Evolutionary conservation across 1,140 invertebrate genomes (phyloP).

Genomic region (Drosophila asahinai): DNA sequence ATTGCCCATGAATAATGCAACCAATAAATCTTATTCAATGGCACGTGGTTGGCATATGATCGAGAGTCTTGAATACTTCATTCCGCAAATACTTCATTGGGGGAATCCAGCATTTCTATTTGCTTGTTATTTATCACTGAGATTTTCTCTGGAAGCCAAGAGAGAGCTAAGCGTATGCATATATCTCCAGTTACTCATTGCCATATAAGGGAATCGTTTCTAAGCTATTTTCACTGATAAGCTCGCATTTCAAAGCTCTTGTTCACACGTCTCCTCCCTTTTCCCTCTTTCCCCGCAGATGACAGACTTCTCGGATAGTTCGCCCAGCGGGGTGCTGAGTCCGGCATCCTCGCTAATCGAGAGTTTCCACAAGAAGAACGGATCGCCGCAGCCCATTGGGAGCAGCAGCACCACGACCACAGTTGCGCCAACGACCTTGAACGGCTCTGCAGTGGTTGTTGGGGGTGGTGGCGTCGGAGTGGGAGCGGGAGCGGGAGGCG

Average conservation of each 20-base stretch:
- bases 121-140: slow-evolving; percentile 4
- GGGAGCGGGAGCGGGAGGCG: slow-evolving; percentile 24
- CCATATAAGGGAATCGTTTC: slow-evolving; percentile 35
- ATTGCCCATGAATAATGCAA: slow-evolving; percentile 12
- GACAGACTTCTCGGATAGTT: slow-evolving; percentile 85
- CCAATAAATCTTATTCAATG: slow-evolving; percentile 22
- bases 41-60: slow-evolving; percentile 4
- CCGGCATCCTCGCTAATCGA: slow-evolving; percentile 79
- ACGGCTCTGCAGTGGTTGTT: slow-evolving; percentile 45
- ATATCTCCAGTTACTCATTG: background rate
- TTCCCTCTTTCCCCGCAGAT: slow-evolving; percentile 58
- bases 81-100: slow-evolving; percentile 1
- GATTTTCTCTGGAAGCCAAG: background rate
- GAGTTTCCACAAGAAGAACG: slow-evolving; percentile 84
- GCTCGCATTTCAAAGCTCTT: slow-evolving; percentile 4
- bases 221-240: slow-evolving; percentile 27
- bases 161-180: background rate
- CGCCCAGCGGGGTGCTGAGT: slow-evolving; percentile 76
- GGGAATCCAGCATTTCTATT: slow-evolving; percentile 24
- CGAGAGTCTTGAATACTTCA: background rate
- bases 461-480: slow-evolving; percentile 17
- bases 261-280: slow-evolving; percentile 2
- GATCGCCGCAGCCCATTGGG: slow-evolving; percentile 28
- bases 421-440: slow-evolving; percentile 47
- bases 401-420: slow-evolving; percentile 10